Conservation (phyloP, 2,797 vertebrate genomes). For the Phoxinus dragarum region DNA sequence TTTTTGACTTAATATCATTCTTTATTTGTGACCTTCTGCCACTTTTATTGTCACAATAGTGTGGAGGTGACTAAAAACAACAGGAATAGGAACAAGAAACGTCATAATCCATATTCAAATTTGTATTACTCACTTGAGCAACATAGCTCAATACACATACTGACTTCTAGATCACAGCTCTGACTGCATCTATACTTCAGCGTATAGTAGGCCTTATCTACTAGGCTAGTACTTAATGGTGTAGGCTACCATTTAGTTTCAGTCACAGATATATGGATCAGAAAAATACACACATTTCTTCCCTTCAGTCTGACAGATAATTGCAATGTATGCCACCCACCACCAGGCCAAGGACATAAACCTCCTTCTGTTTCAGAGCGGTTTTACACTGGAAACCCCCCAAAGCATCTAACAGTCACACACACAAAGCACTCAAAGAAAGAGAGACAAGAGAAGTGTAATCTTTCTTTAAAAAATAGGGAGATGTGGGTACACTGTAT, state of each 20-base stretch:
- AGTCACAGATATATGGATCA: constrained; percentile 39
- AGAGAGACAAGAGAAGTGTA: constrained; percentile 35
- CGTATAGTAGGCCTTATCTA: background rate
- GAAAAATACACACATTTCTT: constrained; percentile 50
- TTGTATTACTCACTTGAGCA: background rate
- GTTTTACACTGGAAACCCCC: constrained; percentile 77
- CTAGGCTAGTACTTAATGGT: background rate
- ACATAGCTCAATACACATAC: background rate
- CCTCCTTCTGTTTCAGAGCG: constrained; percentile 73
- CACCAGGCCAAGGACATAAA: constrained; percentile 72
- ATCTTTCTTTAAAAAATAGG: constrained; percentile 10
- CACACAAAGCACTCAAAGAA: constrained; percentile 48
- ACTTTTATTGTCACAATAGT: background rate
- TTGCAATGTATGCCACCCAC: constrained; percentile 74
- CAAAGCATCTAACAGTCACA: constrained; percentile 67
- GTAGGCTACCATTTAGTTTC: constrained; percentile 8
- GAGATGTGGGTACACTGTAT: background rate
- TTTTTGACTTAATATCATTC: background rate
- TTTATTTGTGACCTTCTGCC: background rate
- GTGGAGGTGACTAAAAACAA: background rate
- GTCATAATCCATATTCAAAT: background rate
- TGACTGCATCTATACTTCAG: background rate
- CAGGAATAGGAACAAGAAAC: background rate
- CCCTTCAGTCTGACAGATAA: constrained; percentile 51
- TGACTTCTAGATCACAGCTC: background rate